Conservation (phyloP, 1,140 invertebrate genomes). For the Cheumatopsyche charites region DNA sequence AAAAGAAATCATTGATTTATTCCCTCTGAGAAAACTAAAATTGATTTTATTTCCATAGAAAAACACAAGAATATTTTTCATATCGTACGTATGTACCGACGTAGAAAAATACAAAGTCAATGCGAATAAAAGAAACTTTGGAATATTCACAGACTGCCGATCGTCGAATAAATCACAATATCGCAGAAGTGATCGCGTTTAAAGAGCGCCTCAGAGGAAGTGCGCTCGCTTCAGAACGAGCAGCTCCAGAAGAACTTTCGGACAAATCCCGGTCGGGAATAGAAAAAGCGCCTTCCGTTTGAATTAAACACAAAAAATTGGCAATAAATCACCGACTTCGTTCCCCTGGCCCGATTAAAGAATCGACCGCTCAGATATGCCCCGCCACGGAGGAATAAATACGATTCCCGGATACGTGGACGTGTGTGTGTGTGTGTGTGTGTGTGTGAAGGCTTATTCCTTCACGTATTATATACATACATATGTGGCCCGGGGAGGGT, state of each 20-base stretch:
- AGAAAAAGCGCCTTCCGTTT: constrained; percentile 35
- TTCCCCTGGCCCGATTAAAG: constrained; percentile 37
- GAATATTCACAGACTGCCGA: too few species aligned
- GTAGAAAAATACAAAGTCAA: too few species aligned
- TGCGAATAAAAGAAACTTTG: too few species aligned
- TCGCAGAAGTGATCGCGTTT: too few species aligned
- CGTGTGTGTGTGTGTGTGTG: background rate
- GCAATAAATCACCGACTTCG: constrained; percentile 44
- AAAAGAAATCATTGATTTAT: too few species aligned
- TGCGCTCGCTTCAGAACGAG: background rate
- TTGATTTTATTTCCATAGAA: too few species aligned
- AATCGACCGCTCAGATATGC: constrained; percentile 28
- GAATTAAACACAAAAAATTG: constrained; percentile 48
- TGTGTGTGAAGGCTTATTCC: background rate
- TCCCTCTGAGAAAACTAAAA: too few species aligned
- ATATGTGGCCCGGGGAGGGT: background rate
- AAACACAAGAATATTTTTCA: too few species aligned
- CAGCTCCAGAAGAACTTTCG: background rate
- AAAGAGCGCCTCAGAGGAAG: background rate
- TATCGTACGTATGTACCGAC: too few species aligned
- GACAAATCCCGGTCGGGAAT: background rate
- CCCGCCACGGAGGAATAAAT: constrained; percentile 20
- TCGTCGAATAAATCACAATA: too few species aligned
- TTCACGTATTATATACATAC: background rate
- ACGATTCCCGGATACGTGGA: constrained; percentile 4